Percentiles rank a stretch among this genome's conserved stretches.
These are phyloP conservation scores for Lepus timidus DNA, from an alignment of 2,113 vertebrate species.

Conservation along the genomic window DNA sequence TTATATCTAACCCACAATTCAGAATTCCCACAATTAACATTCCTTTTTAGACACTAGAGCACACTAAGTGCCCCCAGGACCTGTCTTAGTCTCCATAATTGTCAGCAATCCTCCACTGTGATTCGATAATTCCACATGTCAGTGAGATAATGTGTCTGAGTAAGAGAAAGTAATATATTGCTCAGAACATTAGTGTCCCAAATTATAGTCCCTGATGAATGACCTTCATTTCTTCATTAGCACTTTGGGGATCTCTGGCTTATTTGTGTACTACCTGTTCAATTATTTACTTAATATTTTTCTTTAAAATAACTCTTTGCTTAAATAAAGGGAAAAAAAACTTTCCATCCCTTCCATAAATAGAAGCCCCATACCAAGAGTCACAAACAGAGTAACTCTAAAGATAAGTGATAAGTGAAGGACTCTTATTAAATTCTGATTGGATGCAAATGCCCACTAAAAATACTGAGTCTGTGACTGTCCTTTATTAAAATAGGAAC, in stretches of 20 bases:
- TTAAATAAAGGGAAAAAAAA: slow-evolving; percentile 9
- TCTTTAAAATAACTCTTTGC: slow-evolving; percentile 3
- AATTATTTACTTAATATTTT: slow-evolving; percentile 3
- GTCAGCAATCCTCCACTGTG: background rate
- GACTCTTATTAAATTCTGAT: background rate
- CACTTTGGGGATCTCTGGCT: background rate
- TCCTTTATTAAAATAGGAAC: background rate
- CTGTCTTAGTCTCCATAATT: background rate
- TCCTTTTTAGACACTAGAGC: background rate
- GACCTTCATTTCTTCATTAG: background rate
- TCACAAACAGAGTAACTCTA: slow-evolving; percentile 14
- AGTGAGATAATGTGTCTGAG: background rate
- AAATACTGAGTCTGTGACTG: background rate
- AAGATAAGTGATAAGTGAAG: slow-evolving; percentile 1
- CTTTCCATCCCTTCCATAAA: background rate
- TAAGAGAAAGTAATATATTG: background rate
- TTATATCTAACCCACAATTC: background rate
- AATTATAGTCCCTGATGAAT: background rate
- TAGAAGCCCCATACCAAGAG: background rate
- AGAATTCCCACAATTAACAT: background rate
- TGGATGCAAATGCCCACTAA: background rate
- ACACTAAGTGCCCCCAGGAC: background rate
- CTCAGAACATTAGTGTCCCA: background rate
- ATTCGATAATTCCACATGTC: background rate
- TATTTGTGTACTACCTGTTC: background rate